These are phyloP conservation scores for Neogale vison DNA, from an alignment of 2,113 vertebrate species.

Conservation along the genomic window DNA sequence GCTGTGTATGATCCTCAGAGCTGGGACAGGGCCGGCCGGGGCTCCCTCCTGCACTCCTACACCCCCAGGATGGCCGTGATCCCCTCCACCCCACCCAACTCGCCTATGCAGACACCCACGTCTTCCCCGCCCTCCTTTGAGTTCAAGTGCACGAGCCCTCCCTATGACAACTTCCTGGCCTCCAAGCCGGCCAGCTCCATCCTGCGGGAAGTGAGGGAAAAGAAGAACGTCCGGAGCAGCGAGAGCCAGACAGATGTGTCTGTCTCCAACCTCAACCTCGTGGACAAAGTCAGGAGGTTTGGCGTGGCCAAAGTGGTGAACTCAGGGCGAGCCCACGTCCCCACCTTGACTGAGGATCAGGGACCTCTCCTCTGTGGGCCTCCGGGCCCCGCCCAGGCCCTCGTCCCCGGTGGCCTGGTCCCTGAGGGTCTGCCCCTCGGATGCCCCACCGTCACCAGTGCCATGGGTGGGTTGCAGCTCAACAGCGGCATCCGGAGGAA, in stretches of 20 bases:
- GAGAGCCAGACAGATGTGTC: slow-evolving; percentile 93
- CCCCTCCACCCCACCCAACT: slow-evolving; percentile 94
- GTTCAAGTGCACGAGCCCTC: slow-evolving; percentile 91
- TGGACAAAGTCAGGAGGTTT: slow-evolving; percentile 96
- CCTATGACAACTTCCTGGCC: slow-evolving; percentile 94
- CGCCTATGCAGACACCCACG: slow-evolving; percentile 89
- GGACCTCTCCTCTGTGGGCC: slow-evolving; percentile 89
- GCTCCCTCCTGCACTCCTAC: slow-evolving; percentile 80
- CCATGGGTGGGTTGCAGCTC: slow-evolving; percentile 90
- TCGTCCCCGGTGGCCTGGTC: slow-evolving; percentile 85
- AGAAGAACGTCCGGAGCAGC: slow-evolving; percentile 87
- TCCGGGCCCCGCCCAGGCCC: slow-evolving; percentile 88
- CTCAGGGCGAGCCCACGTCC: slow-evolving; percentile 82
- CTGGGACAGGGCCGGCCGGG: slow-evolving; percentile 90
- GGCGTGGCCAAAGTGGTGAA: slow-evolving; percentile 89
- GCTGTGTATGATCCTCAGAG: slow-evolving; percentile 94
- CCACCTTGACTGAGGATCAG: slow-evolving; percentile 81
- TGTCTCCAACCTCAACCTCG: slow-evolving; percentile 92
- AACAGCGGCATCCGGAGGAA: slow-evolving; percentile 94
- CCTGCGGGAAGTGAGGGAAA: slow-evolving; percentile 93
- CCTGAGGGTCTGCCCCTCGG: slow-evolving; percentile 82
- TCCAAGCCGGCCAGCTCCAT: slow-evolving; percentile 97
- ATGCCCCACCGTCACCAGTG: slow-evolving; percentile 82
- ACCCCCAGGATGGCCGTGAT: slow-evolving; percentile 85
- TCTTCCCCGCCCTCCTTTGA: slow-evolving; percentile 89